These are phyloP conservation scores for Dolomedes plantarius DNA, from an alignment of 2,888 invertebrate species.

Conservation along the genomic window DNA sequence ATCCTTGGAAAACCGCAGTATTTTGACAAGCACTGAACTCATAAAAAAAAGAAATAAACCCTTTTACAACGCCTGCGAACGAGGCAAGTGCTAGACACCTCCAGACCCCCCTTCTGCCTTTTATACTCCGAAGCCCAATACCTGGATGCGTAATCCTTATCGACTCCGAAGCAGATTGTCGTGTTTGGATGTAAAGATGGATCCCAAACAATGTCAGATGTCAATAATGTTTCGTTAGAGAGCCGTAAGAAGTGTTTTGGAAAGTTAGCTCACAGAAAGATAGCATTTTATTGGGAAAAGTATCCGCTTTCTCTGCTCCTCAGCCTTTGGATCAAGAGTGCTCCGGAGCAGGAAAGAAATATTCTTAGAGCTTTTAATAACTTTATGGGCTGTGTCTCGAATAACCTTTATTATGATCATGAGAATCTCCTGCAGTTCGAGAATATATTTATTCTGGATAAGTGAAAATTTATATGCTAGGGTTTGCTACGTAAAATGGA, in stretches of 20 bases:
- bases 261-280: not conserved
- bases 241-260: too few species aligned
- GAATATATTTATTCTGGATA: too few species aligned
- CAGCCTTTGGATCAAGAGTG: too few species aligned
- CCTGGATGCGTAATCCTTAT: not conserved
- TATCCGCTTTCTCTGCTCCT: too few species aligned
- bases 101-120: not conserved
- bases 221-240: constrained; percentile 8
- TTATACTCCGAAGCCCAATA: not conserved
- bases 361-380: too few species aligned
- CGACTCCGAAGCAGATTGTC: not conserved
- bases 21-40: not conserved
- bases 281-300: not conserved
- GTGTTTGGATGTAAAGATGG: constrained; percentile 1
- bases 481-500: too few species aligned
- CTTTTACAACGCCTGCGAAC: not conserved
- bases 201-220: constrained; percentile 13
- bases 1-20: not conserved
- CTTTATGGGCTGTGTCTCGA: too few species aligned
- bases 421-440: too few species aligned
- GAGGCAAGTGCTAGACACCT: too few species aligned
- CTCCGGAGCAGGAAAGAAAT: too few species aligned
- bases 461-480: too few species aligned
- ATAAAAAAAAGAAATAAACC: constrained; percentile 1
- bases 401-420: too few species aligned